A percentile compares a stretch with the other conserved stretches of the same genome.
phyloP scores from a whole-genome alignment of 2,113 vertebrate species.

The Cariama cristata region DNA sequence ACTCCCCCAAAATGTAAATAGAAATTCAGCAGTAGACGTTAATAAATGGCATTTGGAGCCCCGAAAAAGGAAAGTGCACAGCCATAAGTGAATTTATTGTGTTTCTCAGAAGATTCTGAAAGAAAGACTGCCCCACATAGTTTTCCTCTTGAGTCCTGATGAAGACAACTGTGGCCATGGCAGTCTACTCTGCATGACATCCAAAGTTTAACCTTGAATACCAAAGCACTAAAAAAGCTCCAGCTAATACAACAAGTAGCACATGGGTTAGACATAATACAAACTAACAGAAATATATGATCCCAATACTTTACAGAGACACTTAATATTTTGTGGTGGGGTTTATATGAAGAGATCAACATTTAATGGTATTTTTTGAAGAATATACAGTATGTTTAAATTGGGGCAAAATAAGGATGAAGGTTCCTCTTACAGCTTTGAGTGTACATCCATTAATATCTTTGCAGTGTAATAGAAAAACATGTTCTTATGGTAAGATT shows the following conservation, averaged over 20 bases:
- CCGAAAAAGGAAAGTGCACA: background rate
- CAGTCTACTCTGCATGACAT: background rate
- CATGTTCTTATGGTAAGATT: background rate
- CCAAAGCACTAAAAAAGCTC: background rate
- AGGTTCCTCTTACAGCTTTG: background rate
- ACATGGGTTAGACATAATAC: background rate
- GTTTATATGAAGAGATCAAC: background rate
- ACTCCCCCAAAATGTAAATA: background rate
- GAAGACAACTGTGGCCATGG: background rate
- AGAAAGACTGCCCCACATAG: background rate
- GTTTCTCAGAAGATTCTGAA: background rate
- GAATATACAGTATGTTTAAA: background rate
- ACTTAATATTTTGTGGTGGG: background rate
- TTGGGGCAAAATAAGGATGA: background rate
- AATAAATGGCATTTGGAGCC: background rate
- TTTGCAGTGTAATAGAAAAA: background rate
- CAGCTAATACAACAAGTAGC: background rate
- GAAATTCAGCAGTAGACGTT: background rate
- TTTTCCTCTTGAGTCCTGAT: background rate
- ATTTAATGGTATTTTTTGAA: background rate
- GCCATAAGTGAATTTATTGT: background rate
- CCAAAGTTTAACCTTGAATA: background rate
- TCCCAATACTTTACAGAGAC: background rate
- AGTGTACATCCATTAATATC: background rate
- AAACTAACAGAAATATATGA: background rate